Base-by-base conservation (phyloP, 2,113 vertebrate genomes). In the Paramormyrops kingsleyae region DNA sequence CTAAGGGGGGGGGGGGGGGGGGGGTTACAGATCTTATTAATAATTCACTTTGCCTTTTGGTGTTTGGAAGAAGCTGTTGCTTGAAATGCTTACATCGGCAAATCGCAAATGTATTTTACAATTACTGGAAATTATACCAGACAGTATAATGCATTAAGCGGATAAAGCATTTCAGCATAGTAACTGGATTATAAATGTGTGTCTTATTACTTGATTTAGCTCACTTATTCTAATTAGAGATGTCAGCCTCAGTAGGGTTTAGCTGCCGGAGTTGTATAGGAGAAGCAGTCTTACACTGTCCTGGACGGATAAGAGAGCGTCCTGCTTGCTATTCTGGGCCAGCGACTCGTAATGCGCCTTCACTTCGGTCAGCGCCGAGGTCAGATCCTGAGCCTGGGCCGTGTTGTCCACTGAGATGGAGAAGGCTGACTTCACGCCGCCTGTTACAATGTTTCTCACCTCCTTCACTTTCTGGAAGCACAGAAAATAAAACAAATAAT, bases 371-470 rank as follows among this genome's bases (percentile, higher is more conserved):
- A 95, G 91, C 13, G 94, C 94, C 12, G 94, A 50, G 53, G 93
- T 93, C 83, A 95, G 93, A 89, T 94, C 93, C 21, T 92, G 88
- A 0, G 94, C 93, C 66, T 95, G 94, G 4, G 92, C 93, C 0
- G 93, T 89, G 88, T 95, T 94, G 89, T 94, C 92, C 87, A 95
- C 93, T 0, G 93, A 94, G 90, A 95, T 94, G 84, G 94, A 95
- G 90, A 94, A 88, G 5, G 94, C 94, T n/a, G 95, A 94, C 89
- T 91, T 94, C 89, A 93, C 62, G 31, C 93, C 91, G 46, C 93
- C 92, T 1, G 91, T 93, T 50, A 94, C 87, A n/a, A 94, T 92
- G 90, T 92, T 94, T 74, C 93, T 91, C 44, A 94, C 93, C 91
- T 95, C 94, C 89, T 92, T 94, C 56, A 95, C 94, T 94, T 93